phyloP scores from a whole-genome alignment of 2,797 vertebrate species.

The Platalea minor region DNA sequence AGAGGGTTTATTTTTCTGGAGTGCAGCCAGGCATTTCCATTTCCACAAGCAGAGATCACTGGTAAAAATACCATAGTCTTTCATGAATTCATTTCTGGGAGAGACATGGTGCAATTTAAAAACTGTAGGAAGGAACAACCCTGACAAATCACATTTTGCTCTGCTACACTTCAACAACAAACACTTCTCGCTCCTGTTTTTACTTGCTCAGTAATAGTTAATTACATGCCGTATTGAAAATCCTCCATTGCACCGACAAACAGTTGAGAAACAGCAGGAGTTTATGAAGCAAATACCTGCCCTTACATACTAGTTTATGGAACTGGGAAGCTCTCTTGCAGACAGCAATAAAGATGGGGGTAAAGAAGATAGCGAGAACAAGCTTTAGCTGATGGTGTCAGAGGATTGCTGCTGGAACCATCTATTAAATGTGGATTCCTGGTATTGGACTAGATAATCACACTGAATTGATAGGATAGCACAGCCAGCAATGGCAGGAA shows the following conservation, averaged over 20 bases:
- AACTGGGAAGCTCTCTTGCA: constrained; percentile 29
- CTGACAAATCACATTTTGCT: constrained; percentile 34
- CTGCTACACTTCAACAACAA: constrained; percentile 3
- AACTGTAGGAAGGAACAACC: constrained; percentile 17
- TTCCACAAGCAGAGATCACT: background rate
- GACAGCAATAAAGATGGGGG: constrained; percentile 27
- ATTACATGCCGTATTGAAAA: constrained; percentile 15
- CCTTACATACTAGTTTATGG: constrained; percentile 12
- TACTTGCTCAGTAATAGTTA: constrained; percentile 20
- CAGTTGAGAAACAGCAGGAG: constrained; percentile 30
- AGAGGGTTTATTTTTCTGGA: background rate
- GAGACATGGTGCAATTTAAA: constrained; percentile 18
- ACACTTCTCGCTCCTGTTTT: background rate
- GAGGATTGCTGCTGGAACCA: constrained; percentile 46
- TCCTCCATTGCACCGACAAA: background rate
- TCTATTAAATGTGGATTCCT: constrained; percentile 58
- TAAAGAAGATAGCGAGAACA: constrained; percentile 38
- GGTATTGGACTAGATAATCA: constrained; percentile 44
- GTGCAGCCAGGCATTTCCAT: background rate
- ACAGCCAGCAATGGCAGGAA: constrained; percentile 24
- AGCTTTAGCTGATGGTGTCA: constrained; percentile 44
- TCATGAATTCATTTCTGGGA: background rate
- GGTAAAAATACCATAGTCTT: background rate
- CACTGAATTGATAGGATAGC: constrained; percentile 43
- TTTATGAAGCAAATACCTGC: constrained; percentile 35